Percentiles rank a stretch among this genome's conserved stretches.
phyloP scores from a whole-genome alignment of 2,797 vertebrate genomes.

The Pelochelys cantorii region DNA sequence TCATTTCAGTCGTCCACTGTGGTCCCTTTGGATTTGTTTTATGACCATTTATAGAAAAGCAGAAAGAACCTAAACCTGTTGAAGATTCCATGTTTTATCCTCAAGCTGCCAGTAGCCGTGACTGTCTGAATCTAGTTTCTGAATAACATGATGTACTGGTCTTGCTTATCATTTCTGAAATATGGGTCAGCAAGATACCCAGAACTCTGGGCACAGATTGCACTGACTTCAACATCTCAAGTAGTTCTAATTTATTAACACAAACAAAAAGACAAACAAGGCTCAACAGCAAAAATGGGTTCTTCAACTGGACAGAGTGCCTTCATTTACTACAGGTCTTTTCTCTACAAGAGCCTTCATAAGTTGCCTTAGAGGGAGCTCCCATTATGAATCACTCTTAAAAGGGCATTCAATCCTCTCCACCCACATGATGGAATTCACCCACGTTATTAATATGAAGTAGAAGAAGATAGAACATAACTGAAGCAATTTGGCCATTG shows the following conservation, averaged over 20 bases:
- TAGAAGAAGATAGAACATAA: not conserved
- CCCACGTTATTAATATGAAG: not conserved
- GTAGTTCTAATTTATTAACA: too few species aligned
- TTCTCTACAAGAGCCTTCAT: not conserved
- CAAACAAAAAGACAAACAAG: too few species aligned
- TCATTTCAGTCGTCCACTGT: not conserved
- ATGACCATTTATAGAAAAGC: not conserved
- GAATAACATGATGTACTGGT: not conserved
- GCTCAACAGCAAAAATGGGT: too few species aligned
- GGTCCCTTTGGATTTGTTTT: not conserved
- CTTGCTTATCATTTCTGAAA: not conserved
- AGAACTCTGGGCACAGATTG: too few species aligned
- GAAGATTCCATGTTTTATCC: not conserved
- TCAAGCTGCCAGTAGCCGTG: not conserved
- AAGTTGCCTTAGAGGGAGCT: not conserved
- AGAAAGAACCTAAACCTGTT: not conserved
- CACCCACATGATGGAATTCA: not conserved
- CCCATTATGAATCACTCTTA: not conserved
- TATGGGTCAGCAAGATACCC: not conserved
- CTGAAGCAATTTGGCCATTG: not conserved
- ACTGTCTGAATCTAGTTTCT: not conserved
- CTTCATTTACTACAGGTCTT: too few species aligned
- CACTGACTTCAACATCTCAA: too few species aligned
- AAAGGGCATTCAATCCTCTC: not conserved
- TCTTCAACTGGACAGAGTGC: too few species aligned